Conservation (phyloP, 1,140 invertebrate genomes). For the Brachionus paranguensis region DNA sequence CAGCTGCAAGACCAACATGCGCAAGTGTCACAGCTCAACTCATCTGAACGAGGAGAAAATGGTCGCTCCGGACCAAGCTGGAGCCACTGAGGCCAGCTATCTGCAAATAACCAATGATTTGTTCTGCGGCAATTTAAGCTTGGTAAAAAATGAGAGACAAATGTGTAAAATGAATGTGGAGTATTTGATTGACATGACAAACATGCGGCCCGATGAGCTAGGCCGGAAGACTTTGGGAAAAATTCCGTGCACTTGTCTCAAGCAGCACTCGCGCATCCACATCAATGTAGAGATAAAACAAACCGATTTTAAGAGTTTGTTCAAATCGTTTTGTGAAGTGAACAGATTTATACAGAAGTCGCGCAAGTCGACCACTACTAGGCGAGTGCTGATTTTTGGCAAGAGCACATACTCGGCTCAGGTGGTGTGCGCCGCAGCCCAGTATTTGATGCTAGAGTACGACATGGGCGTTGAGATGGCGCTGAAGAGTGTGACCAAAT, state of each 20-base stretch:
- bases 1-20: not conserved
- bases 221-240: not conserved
- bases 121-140: not conserved
- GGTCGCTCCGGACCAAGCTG: not conserved
- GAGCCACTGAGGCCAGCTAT: not conserved
- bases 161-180: slow-evolving; percentile 35
- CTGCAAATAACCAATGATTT: slow-evolving; percentile 17
- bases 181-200: slow-evolving; percentile 8
- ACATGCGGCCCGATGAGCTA: slow-evolving; percentile 20
- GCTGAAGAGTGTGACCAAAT: not conserved
- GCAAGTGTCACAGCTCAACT: not conserved
- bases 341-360: slow-evolving; percentile 30
- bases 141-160: slow-evolving; percentile 17
- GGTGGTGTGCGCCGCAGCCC: not conserved
- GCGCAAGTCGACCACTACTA: not conserved
- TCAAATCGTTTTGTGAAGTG: slow-evolving; percentile 20
- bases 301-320: slow-evolving; percentile 1
- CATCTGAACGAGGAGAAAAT: not conserved
- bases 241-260: slow-evolving; percentile 25
- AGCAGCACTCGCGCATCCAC: slow-evolving; percentile 8
- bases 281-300: not conserved
- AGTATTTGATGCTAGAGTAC: slow-evolving; percentile 39
- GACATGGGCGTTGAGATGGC: slow-evolving; percentile 13
- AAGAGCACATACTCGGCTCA: not conserved
- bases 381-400: slow-evolving; percentile 10